Evolutionary conservation across 2,888 invertebrate species (phyloP), one percentile per base, ranked within the genome.

Genomic region (Lysandra coridon): DNA sequence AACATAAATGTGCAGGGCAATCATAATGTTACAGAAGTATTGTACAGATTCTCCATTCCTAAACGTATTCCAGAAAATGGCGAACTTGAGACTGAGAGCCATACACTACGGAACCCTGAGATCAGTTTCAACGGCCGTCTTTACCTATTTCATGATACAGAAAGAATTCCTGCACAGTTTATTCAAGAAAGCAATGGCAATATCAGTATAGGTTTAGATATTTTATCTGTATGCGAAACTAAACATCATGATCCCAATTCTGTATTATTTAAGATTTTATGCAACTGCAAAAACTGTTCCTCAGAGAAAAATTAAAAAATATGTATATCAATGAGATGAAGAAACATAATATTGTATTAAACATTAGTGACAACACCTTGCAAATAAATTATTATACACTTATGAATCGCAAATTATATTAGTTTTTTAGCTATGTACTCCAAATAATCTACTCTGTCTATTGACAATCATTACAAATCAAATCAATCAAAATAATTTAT

Each of bases 161-260:
- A 84, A 30, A 83, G 83, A 14, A 82, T 88, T 44, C 88, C 89
- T 40, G 85, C 85, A n/a, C 85, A 82, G 33, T 87, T 88, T 76
- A 81, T 86, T 4, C 88, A 88, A 83, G 83, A 85, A 23, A 37
- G 83, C 0, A 82, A 84, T 37, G 88, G 87, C 6, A 79, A 84
- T 79, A 80, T 88, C 53, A 80, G 84, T 64, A 76, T 89, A 44
- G 86, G 86, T 17, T 81, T 88, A 23, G 86, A 89, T 79, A 86
- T 85, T 3, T 79, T 80, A 10, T 82, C 83, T n/a, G 78, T 88
- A 75, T 89, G 88, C 78, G 49, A 84, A 53, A 81, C 78, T 75
- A 14, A 60, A 81, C 14, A 82, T 80, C n/a, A 75, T 78, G 69
- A 83, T 83, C 17, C 69, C 14, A 78, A 30, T 14, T 14, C 44